These are phyloP conservation scores for Microplitis deprimator DNA, from an alignment of 2,888 invertebrate genomes.

Conservation along the genomic window DNA sequence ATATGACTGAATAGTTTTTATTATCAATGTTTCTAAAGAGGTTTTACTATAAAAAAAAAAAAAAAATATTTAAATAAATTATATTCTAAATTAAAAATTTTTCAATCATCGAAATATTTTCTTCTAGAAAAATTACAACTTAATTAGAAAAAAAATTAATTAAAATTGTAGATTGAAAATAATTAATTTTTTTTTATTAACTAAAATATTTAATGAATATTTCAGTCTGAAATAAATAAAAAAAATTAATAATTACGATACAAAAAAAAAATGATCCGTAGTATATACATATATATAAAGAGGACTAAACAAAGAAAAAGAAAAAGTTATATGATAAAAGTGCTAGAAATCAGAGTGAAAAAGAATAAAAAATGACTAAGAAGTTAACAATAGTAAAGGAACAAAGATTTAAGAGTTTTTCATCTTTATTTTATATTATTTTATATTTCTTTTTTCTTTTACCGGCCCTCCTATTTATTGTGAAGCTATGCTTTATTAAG, in stretches of 20 bases:
- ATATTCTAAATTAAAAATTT: no score
- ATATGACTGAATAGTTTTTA: background rate
- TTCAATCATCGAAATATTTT: no score
- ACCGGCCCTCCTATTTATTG: background rate
- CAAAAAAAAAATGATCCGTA: background rate
- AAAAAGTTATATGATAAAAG: background rate
- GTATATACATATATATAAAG: background rate
- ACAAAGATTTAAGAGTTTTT: background rate
- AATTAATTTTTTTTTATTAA: background rate
- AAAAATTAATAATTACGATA: background rate
- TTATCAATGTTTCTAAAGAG: background rate
- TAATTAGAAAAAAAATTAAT: no score
- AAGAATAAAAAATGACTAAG: background rate
- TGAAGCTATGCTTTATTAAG: background rate
- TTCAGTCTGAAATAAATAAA: background rate
- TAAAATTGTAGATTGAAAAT: background rate
- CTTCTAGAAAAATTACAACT: no score
- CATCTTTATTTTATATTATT: background rate
- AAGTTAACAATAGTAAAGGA: background rate
- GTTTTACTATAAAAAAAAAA: constrained; percentile 6
- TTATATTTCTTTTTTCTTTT: background rate
- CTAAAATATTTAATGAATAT: background rate
- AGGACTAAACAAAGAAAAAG: background rate
- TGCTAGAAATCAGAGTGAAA: background rate
- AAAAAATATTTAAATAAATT: background rate